These are phyloP conservation scores for Pyrrhura leucotis DNA, from an alignment of 2,797 vertebrate species.

Conservation along the genomic window DNA sequence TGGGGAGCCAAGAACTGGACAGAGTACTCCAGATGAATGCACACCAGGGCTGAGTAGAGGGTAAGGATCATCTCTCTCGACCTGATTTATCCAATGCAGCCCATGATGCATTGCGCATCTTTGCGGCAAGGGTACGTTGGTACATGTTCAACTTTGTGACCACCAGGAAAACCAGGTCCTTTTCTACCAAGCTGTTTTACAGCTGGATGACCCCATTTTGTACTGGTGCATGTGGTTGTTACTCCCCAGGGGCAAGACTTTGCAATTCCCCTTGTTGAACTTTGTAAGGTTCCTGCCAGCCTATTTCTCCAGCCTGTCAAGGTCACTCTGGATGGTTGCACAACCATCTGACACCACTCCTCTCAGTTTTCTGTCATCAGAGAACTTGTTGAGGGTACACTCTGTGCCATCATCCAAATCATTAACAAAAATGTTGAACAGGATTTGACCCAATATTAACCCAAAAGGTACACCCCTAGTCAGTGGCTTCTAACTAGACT, in stretches of 20 bases:
- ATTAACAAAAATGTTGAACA: neutral
- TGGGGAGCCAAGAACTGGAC: neutral
- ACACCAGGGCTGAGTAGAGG: neutral
- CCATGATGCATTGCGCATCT: neutral
- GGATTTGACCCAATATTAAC: neutral
- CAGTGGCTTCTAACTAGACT: neutral
- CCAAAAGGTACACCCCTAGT: neutral
- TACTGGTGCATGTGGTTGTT: neutral
- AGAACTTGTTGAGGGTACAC: neutral
- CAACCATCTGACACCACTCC: accelerated
- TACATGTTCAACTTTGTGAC: neutral
- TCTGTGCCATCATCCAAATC: neutral
- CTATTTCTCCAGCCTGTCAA: neutral
- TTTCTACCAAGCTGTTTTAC: neutral
- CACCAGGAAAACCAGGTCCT: neutral
- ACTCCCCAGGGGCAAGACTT: neutral
- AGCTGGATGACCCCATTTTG: neutral
- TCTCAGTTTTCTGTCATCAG: neutral
- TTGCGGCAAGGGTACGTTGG: neutral
- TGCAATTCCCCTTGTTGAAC: neutral
- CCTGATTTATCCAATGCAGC: neutral
- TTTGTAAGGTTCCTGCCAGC: neutral
- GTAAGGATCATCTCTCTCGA: neutral
- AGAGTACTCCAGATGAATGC: neutral
- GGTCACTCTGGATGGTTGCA: neutral